Percentiles rank a stretch among this genome's conserved stretches.
Conservation (phyloP, 1,140 invertebrate species). For the Myzus persicae region DNA sequence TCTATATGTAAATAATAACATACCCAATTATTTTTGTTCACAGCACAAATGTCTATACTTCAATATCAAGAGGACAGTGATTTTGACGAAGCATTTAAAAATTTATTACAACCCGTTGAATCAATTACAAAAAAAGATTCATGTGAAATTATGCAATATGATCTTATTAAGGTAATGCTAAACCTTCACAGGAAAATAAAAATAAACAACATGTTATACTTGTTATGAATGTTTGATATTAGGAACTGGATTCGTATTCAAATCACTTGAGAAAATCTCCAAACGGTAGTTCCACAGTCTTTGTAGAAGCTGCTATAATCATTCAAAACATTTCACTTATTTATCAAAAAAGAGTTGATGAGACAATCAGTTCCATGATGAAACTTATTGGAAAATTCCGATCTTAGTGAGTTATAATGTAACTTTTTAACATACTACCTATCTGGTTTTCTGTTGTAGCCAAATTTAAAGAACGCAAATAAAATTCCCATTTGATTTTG, state of each 20-base stretch:
- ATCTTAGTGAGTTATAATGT: slow-evolving; percentile 45
- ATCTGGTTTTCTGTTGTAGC: background rate
- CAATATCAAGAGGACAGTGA: slow-evolving; percentile 39
- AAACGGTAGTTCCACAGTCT: slow-evolving; percentile 66
- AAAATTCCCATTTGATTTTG: background rate
- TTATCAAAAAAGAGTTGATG: slow-evolving; percentile 68
- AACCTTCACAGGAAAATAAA: too few species aligned
- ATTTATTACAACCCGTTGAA: slow-evolving; percentile 31
- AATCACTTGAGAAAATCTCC: slow-evolving; percentile 56
- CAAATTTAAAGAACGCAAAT: background rate
- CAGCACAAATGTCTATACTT: background rate
- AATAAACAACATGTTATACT: background rate
- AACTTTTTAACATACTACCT: background rate
- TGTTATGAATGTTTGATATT: background rate
- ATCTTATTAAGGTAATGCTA: slow-evolving; percentile 34
- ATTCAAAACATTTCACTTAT: slow-evolving; percentile 67
- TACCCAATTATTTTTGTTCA: background rate
- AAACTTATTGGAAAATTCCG: slow-evolving; percentile 64
- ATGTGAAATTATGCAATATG: slow-evolving; percentile 32
- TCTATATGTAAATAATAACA: too few species aligned
- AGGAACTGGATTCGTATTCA: slow-evolving; percentile 60
- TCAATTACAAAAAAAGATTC: background rate
- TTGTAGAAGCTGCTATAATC: slow-evolving; percentile 68
- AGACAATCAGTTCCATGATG: slow-evolving; percentile 65
- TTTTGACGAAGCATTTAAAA: slow-evolving; percentile 57